A percentile compares a stretch with the other conserved stretches of the same genome.
These are phyloP conservation scores for Enteromius radiatus DNA, from an alignment of 2,797 vertebrate species.

Conservation along the genomic window DNA sequence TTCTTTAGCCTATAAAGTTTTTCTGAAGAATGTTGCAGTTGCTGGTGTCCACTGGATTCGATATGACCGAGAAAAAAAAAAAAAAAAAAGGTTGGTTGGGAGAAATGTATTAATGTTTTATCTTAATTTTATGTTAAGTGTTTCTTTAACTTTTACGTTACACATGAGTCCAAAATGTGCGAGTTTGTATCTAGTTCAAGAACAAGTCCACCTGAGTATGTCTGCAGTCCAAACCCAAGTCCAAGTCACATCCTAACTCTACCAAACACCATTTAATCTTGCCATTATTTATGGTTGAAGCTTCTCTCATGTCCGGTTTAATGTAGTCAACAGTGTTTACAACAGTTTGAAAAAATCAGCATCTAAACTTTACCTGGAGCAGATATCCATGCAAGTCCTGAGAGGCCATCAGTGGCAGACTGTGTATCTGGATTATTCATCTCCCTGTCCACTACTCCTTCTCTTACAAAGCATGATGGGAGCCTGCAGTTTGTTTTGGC, in stretches of 20 bases:
- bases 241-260: not conserved
- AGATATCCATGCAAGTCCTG: conserved; percentile 63
- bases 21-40: not conserved
- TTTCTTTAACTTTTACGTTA: not conserved
- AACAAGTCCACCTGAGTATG: not conserved
- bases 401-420: conserved; percentile 32
- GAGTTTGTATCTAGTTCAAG: not conserved
- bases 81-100: not conserved
- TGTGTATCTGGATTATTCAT: conserved; percentile 44
- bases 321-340: conserved; percentile 6
- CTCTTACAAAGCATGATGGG: conserved; percentile 39
- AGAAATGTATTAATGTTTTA: not conserved
- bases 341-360: conserved; percentile 34
- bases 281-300: not conserved
- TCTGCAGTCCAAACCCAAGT: not conserved
- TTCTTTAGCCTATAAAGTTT: not conserved
- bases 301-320: not conserved
- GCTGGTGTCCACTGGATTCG: not conserved
- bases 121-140: not conserved
- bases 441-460: conserved; percentile 27
- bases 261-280: not conserved
- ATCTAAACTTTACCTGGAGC: not conserved
- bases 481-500: conserved; percentile 89
- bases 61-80: not conserved
- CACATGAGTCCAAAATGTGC: not conserved